These are phyloP conservation scores for Chelmon rostratus DNA, from an alignment of 2,797 vertebrate genomes.

Conservation along the genomic window DNA sequence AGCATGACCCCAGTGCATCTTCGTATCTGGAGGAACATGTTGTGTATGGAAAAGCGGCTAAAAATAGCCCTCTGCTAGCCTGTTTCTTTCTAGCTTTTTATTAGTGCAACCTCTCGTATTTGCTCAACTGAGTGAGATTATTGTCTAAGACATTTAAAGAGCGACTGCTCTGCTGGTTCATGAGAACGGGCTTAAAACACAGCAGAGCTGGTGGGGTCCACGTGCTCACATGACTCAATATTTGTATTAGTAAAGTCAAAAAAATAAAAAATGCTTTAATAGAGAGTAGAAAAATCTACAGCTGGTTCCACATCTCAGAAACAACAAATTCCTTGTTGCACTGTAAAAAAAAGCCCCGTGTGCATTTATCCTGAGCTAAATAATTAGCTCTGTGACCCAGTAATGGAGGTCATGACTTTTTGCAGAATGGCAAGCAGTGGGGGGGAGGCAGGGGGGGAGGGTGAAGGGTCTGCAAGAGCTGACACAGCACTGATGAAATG, in stretches of 20 bases:
- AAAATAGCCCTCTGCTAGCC: slow-evolving; percentile 74
- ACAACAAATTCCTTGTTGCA: no score
- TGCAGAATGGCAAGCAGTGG: not conserved
- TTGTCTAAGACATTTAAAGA: slow-evolving; percentile 37
- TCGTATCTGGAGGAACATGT: slow-evolving; percentile 66
- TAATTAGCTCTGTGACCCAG: slow-evolving; percentile 20
- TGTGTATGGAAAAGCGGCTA: slow-evolving; percentile 77
- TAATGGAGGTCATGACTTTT: slow-evolving; percentile 46
- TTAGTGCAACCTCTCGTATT: slow-evolving; percentile 48
- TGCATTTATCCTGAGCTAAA: slow-evolving; percentile 21
- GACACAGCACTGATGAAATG: slow-evolving; percentile 60
- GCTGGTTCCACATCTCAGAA: not conserved
- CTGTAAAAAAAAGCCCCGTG: not conserved
- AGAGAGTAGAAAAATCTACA: not conserved
- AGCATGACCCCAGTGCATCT: slow-evolving; percentile 66
- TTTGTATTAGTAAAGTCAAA: not conserved
- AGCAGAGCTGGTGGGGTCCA: not conserved
- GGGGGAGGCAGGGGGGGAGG: not conserved
- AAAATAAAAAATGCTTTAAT: not conserved
- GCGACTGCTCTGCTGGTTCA: slow-evolving; percentile 19
- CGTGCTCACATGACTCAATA: slow-evolving; percentile 11
- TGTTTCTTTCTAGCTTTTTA: slow-evolving; percentile 57
- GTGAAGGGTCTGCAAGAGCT: slow-evolving; percentile 19
- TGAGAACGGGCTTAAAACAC: not conserved
- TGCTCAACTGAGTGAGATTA: slow-evolving; percentile 62